Conservation (phyloP, 1,140 invertebrate genomes). For the Atta cephalotes region DNA sequence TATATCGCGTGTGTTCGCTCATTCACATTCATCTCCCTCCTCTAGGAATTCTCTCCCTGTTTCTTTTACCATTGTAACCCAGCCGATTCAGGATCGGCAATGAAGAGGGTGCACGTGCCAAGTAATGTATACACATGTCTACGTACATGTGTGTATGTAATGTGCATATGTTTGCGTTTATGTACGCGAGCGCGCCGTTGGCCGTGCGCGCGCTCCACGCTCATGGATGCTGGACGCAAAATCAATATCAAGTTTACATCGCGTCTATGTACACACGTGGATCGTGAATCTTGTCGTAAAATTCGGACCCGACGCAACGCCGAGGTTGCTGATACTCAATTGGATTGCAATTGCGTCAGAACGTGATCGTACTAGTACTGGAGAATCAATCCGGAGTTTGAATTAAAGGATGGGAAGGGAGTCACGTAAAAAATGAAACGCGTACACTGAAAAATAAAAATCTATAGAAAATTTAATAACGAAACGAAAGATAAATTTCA, state of each 20-base stretch:
- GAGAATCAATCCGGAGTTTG: background rate
- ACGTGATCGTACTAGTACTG: background rate
- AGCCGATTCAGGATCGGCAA: slow-evolving; percentile 21
- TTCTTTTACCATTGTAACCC: slow-evolving; percentile 38
- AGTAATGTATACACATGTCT: background rate
- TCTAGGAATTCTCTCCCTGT: background rate
- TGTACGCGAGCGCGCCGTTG: slow-evolving; percentile 32
- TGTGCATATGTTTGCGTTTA: slow-evolving; percentile 16
- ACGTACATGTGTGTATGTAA: too few species aligned
- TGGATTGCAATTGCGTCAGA: slow-evolving; percentile 34
- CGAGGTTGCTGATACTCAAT: background rate
- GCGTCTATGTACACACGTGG: slow-evolving; percentile 76
- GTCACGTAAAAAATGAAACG: background rate
- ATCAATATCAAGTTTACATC: slow-evolving; percentile 80
- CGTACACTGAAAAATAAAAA: background rate
- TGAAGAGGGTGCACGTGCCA: slow-evolving; percentile 48
- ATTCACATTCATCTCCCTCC: slow-evolving; percentile 38
- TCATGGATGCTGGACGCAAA: slow-evolving; percentile 79
- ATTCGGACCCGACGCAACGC: slow-evolving; percentile 12
- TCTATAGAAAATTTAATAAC: background rate
- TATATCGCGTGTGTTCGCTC: background rate
- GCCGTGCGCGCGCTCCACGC: slow-evolving; percentile 51
- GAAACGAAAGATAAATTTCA: background rate
- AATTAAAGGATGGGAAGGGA: background rate
- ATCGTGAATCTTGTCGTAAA: slow-evolving; percentile 45